Evolutionary conservation across 2,888 invertebrate species (phyloP), one percentile per base, ranked within the genome.

Genomic region (Megastigmus dorsalis): DNA sequence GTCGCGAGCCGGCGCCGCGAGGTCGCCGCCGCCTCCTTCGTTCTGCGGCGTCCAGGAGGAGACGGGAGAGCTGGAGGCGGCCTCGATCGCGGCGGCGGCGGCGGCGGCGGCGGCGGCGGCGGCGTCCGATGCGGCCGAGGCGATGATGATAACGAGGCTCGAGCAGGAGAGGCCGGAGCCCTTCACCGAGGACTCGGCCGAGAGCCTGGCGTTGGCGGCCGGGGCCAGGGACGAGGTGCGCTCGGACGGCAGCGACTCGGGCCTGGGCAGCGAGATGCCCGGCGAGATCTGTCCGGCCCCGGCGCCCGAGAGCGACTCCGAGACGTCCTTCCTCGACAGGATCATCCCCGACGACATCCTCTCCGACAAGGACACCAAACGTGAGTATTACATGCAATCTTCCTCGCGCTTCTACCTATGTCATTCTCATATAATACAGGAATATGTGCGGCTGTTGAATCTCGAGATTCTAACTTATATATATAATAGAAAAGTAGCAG

Each of bases 171-270:
- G 83, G 7, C 86, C 85, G 9, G 86, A 86, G 60, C 80, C 85
- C 20, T 87, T 86, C 52, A 87, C 86, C 10, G 88, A 87, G 65
- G 88, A 87, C 59, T 88, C 88, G 0, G 88, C 87, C 0, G 87
- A 86, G 69, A 87, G 88, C 45, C 73, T 87, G 20, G 80, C 86
- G 0, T 78, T 88, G 6, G 84, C 84, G 0, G 80, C 85, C 0
- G 84, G 85, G 7, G 81, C 82, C 2, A 79, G 85, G 55, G 88
- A 88, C 67, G 88, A 88, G 65, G 87, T 88, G 2, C 90, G 94
- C 68, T 95, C 94, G 48, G 95, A 95, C 84, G 94, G 95, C 7
- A 95, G 95, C 65, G 95, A 95, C 88, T 95, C 95, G 0, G 95
- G 95, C 0, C 87, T 95, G 33, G 95, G 95, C 4, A 93, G 93